Percentiles rank a stretch among this genome's conserved stretches.
Conservation (phyloP, 2,888 invertebrate species). For the Prosapia bicincta region DNA sequence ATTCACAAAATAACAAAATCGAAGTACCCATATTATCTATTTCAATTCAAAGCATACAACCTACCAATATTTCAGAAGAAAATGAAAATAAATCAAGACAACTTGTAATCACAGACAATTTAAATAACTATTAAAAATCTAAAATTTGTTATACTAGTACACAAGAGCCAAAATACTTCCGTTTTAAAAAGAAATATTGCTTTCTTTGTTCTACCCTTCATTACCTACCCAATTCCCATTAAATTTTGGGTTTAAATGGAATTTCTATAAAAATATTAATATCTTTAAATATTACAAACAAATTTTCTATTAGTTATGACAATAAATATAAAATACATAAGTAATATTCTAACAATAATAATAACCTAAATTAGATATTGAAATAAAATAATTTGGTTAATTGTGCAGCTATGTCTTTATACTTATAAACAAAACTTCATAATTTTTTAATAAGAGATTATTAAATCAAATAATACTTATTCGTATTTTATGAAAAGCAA, state of each 20-base stretch:
- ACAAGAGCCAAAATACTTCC: background rate
- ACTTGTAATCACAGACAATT: background rate
- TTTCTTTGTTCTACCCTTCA: background rate
- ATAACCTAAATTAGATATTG: too few relatives aligned
- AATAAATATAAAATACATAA: too few relatives aligned
- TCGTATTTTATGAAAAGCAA: too few relatives aligned
- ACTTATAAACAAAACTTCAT: too few relatives aligned
- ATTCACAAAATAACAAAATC: background rate
- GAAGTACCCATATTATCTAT: background rate
- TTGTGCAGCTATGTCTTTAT: too few relatives aligned
- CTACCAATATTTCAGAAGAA: background rate
- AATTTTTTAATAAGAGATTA: too few relatives aligned
- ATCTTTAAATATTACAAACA: background rate
- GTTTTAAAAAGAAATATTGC: background rate
- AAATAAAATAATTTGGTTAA: too few relatives aligned
- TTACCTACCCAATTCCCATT: too few relatives aligned
- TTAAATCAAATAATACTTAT: too few relatives aligned
- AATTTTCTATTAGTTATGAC: too few relatives aligned
- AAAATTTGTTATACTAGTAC: background rate
- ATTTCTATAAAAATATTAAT: background rate
- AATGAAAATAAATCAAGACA: background rate
- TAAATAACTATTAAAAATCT: background rate
- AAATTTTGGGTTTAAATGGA: background rate
- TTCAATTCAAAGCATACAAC: background rate
- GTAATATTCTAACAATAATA: too few relatives aligned